Evolutionary conservation across 2,797 vertebrate species (phyloP).

Genomic region (Phylloscopus collybita): DNA sequence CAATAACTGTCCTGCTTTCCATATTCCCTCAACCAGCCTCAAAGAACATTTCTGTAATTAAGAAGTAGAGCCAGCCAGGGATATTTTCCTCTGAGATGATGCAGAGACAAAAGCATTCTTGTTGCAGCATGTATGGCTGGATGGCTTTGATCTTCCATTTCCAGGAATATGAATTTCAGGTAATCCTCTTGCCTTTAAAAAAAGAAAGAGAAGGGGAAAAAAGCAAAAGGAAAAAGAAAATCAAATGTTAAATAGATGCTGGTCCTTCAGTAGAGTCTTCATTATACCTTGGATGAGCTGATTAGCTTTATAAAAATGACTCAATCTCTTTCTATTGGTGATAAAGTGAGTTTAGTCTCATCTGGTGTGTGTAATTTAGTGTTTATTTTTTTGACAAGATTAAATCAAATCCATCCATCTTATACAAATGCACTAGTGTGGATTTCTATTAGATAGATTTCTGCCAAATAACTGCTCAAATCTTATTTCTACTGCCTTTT

Average conservation of each 20-base stretch:
- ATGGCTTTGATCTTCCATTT: neutral
- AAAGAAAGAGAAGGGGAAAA: fast-evolving
- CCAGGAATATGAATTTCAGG: neutral
- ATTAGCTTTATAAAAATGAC: neutral
- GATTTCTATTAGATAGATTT: neutral
- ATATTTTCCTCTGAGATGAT: neutral
- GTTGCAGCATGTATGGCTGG: neutral
- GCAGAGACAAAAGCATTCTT: neutral
- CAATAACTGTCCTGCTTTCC: neutral
- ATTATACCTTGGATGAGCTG: neutral
- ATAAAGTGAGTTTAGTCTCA: neutral
- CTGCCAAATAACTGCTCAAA: neutral
- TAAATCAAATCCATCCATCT: neutral
- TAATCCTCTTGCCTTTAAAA: neutral
- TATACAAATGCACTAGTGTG: neutral
- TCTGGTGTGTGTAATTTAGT: neutral
- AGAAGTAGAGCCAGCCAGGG: neutral
- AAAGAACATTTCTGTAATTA: neutral
- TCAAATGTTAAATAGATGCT: neutral
- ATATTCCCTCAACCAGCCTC: neutral
- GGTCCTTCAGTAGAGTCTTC: neutral
- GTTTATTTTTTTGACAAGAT: neutral
- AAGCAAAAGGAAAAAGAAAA: fast-evolving
- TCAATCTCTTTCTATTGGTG: neutral
- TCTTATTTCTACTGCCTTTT: constrained; percentile 25